These are phyloP conservation scores for Pelobates cultripes DNA, from an alignment of 2,797 vertebrate genomes.

Conservation along the genomic window DNA sequence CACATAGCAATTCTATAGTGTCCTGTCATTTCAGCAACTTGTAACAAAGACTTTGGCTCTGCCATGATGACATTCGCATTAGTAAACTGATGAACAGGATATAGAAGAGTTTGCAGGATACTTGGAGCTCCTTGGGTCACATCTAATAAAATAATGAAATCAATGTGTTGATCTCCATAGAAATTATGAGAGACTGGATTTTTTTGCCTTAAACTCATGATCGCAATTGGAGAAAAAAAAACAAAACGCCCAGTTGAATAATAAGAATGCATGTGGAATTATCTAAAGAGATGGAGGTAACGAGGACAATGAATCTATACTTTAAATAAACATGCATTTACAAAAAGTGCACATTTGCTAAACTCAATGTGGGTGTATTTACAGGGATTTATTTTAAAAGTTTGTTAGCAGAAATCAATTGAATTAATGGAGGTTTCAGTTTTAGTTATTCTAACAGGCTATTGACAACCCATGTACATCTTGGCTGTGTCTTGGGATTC, in stretches of 20 bases:
- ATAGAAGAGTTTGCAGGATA: slow-evolving; percentile 19
- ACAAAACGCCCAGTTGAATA: no score
- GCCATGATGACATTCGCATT: slow-evolving; percentile 38
- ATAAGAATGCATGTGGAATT: no score
- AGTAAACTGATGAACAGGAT: slow-evolving; percentile 22
- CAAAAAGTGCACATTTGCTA: no score
- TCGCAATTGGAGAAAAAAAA: no score
- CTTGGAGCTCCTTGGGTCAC: slow-evolving; percentile 37
- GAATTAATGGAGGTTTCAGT: not conserved
- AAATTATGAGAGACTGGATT: no score
- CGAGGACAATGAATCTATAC: no score
- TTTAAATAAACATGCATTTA: no score
- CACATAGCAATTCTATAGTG: not conserved
- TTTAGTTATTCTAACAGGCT: not conserved
- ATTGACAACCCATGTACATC: not conserved
- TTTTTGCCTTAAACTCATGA: no score
- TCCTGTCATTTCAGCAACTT: slow-evolving; percentile 27
- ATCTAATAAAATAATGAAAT: slow-evolving; percentile 32
- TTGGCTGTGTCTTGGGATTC: no score
- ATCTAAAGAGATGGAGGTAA: no score
- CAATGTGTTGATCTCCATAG: slow-evolving; percentile 33
- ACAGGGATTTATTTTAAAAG: not conserved
- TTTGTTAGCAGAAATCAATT: not conserved
- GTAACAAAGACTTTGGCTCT: slow-evolving; percentile 21
- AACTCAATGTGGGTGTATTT: not conserved